phyloP scores from a whole-genome alignment of 2,113 vertebrate genomes.

The Clarias magur region DNA sequence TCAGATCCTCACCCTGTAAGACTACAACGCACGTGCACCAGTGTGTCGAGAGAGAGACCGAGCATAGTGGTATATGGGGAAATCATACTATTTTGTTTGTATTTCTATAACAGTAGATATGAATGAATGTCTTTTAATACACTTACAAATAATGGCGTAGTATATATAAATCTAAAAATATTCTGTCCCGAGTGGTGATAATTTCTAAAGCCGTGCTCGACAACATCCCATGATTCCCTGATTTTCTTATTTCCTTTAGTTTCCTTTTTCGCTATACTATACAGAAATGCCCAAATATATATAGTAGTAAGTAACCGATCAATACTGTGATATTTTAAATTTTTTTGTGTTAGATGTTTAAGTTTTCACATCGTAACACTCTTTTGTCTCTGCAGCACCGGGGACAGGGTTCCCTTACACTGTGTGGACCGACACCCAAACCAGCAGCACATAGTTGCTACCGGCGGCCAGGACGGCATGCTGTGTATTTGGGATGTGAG shows the following conservation, averaged over 20 bases:
- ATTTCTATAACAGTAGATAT: not conserved
- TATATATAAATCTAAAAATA: too few species aligned
- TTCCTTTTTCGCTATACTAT: too few species aligned
- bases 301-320: not conserved
- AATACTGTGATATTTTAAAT: not conserved
- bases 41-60: not conserved
- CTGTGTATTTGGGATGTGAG: constrained; percentile 95
- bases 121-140: too few species aligned
- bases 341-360: too few species aligned
- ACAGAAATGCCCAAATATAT: too few species aligned
- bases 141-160: too few species aligned
- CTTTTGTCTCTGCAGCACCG: constrained; percentile 71
- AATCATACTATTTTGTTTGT: not conserved
- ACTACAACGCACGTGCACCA: not conserved
- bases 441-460: constrained; percentile 95
- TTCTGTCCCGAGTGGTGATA: not conserved
- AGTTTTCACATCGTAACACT: too few species aligned
- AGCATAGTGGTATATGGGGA: not conserved
- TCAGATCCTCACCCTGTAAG: constrained; percentile 92
- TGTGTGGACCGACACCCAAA: constrained; percentile 94
- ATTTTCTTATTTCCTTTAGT: too few species aligned
- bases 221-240: not conserved
- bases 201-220: not conserved
- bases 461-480: constrained; percentile 95
- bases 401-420: constrained; percentile 89